A percentile compares a stretch with the other conserved stretches of the same genome.
Conservation (phyloP, 2,888 invertebrate species). For the Andrena trimmerana region DNA sequence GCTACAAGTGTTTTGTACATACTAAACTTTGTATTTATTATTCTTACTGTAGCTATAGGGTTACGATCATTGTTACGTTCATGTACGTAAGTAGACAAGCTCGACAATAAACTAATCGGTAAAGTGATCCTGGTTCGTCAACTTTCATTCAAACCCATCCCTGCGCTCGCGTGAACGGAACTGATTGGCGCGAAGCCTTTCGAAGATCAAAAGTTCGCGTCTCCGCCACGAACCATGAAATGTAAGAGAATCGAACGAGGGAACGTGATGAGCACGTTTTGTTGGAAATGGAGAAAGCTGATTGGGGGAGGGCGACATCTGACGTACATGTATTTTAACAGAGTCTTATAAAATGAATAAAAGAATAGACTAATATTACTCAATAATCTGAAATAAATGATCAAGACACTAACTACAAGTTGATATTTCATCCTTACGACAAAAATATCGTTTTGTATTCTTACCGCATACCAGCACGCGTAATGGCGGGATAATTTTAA, state of each 20-base stretch:
- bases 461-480: no score
- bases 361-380: no score
- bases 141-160: background rate
- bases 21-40: slow-evolving; percentile 72
- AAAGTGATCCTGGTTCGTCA: background rate
- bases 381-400: no score
- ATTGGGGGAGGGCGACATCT: no score
- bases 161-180: background rate
- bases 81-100: slow-evolving; percentile 51
- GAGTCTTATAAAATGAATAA: no score
- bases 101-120: slow-evolving; percentile 65
- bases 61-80: slow-evolving; percentile 60
- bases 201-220: background rate
- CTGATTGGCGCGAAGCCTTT: background rate
- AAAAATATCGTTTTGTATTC: no score
- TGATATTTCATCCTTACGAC: no score
- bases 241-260: background rate
- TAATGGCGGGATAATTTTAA: no score
- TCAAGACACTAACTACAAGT: no score
- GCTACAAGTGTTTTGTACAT: slow-evolving; percentile 56
- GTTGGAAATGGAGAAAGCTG: no score
- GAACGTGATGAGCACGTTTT: background rate
- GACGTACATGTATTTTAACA: no score
- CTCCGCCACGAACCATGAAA: background rate
- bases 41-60: slow-evolving; percentile 55